These are phyloP conservation scores for Chaetogeoica ovagalla DNA, from an alignment of 2,888 invertebrate species.

Conservation along the genomic window DNA sequence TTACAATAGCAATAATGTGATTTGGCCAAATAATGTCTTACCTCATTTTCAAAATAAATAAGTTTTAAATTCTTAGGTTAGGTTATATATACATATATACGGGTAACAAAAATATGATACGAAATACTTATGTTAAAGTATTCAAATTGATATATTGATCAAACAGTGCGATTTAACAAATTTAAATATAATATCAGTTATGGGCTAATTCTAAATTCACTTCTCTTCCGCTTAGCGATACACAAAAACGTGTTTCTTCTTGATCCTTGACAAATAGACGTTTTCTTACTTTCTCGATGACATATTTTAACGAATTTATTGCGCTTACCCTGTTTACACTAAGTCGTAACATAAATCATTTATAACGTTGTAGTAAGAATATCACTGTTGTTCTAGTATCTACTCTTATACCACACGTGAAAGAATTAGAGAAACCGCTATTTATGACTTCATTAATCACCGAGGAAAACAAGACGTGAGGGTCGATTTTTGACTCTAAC, in stretches of 20 bases:
- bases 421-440: not conserved
- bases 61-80: not conserved
- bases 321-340: not conserved
- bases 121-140: too few relatives aligned
- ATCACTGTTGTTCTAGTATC: too few relatives aligned
- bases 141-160: too few relatives aligned
- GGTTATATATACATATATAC: too few relatives aligned
- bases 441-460: conserved; percentile 23
- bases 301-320: conserved; percentile 13
- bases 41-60: not conserved
- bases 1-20: conserved; percentile 27
- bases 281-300: not conserved
- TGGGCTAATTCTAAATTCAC: not conserved
- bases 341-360: not conserved
- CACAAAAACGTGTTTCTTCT: not conserved
- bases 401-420: too few relatives aligned
- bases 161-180: too few relatives aligned
- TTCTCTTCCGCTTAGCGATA: not conserved
- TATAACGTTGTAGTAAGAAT: too few relatives aligned
- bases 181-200: too few relatives aligned
- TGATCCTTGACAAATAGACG: not conserved
- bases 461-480: not conserved
- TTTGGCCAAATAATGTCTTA: conserved; percentile 8
- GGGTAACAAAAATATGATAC: too few relatives aligned
- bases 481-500: not conserved